A percentile compares a stretch with the other conserved stretches of the same genome.
Conservation (phyloP, 2,797 vertebrate species). For the Gymnothorax javanicus region DNA sequence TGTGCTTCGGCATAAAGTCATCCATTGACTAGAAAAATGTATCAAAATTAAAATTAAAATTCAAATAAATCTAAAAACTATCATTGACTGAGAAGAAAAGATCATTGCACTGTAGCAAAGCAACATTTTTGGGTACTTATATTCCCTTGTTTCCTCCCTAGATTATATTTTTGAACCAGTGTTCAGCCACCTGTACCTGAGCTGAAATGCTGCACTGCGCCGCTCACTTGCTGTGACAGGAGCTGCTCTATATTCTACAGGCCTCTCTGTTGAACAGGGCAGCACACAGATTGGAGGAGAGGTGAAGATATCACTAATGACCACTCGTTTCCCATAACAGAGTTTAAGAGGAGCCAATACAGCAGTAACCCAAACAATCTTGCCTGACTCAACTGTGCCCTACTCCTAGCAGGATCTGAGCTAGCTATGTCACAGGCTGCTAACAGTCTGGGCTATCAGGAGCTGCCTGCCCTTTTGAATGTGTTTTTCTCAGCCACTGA, state of each 20-base stretch:
- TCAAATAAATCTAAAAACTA: background rate
- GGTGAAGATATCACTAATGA: background rate
- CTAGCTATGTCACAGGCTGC: background rate
- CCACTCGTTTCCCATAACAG: background rate
- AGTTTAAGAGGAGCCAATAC: background rate
- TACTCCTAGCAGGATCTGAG: background rate
- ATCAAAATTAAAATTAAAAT: background rate
- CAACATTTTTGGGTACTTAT: background rate
- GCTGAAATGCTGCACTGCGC: background rate
- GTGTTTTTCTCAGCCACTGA: background rate
- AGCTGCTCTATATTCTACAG: background rate
- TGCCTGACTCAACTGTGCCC: background rate
- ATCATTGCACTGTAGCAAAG: background rate
- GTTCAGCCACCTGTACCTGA: background rate
- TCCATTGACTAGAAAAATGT: background rate
- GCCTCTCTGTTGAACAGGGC: background rate
- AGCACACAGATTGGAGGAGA: background rate
- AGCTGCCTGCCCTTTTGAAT: background rate
- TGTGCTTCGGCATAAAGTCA: background rate
- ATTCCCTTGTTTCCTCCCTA: background rate
- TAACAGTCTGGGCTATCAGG: background rate
- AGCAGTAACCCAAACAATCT: background rate
- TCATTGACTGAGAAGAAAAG: background rate
- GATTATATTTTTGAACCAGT: background rate
- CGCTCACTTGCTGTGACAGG: background rate